These are phyloP conservation scores for Phymastichus coffea DNA, from an alignment of 1,140 invertebrate genomes.

Conservation along the genomic window DNA sequence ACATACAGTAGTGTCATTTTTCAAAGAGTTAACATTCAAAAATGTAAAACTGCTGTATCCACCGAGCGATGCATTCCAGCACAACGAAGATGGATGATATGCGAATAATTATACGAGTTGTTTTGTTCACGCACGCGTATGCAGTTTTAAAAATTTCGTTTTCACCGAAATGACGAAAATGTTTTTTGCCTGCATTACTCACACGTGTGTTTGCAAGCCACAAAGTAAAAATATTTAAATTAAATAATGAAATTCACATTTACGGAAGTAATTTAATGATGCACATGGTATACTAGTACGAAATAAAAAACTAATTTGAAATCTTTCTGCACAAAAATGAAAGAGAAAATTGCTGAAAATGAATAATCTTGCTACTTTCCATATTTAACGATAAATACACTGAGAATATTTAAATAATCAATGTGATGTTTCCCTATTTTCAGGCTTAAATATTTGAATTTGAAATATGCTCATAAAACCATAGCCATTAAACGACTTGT, in stretches of 20 bases:
- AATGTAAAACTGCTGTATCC: constrained; percentile 2
- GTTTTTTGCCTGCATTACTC: neutral
- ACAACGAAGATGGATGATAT: constrained; percentile 10
- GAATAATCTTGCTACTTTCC: too few relatives aligned
- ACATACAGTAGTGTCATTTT: constrained; percentile 1
- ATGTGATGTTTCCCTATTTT: too few relatives aligned
- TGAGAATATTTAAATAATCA: too few relatives aligned
- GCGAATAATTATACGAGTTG: constrained; percentile 9
- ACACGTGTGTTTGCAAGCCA: neutral
- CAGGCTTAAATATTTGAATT: too few relatives aligned
- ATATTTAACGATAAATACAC: too few relatives aligned
- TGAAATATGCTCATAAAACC: too few relatives aligned
- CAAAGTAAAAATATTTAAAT: neutral
- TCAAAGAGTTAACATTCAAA: constrained; percentile 1
- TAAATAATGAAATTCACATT: too few relatives aligned
- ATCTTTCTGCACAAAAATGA: neutral
- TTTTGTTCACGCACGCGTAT: neutral
- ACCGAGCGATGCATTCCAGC: neutral
- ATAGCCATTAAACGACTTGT: too few relatives aligned
- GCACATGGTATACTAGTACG: neutral
- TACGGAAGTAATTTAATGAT: too few relatives aligned
- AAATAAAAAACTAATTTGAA: neutral
- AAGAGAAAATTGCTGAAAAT: too few relatives aligned
- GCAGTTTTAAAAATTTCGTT: neutral
- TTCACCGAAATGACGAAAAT: neutral